These are phyloP conservation scores for Urophycis tenuis DNA, from an alignment of 2,797 vertebrate genomes.

Conservation along the genomic window DNA sequence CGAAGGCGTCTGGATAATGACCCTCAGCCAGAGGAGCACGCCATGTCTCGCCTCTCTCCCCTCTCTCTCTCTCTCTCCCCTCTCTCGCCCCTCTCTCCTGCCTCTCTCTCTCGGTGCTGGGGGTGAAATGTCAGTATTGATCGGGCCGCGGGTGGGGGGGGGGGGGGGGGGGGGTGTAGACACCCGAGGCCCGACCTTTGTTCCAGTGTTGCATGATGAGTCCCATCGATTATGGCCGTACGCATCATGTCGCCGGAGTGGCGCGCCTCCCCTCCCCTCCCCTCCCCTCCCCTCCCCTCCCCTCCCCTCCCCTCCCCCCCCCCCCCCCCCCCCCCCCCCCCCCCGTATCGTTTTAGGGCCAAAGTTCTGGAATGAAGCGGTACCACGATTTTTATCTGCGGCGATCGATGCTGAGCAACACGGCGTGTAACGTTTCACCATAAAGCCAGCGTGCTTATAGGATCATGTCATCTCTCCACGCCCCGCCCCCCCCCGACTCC, in stretches of 20 bases:
- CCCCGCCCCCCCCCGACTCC: slow-evolving; percentile 12
- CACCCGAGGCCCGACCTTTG: slow-evolving; percentile 59
- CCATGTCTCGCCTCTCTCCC: neutral
- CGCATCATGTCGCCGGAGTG: slow-evolving; percentile 61
- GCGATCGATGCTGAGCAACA: slow-evolving; percentile 44
- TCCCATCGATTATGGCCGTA: slow-evolving; percentile 55
- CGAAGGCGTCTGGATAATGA: neutral
- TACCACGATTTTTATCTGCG: slow-evolving; percentile 37
- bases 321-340: neutral
- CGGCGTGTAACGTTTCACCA: slow-evolving; percentile 53
- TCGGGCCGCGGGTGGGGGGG: slow-evolving; percentile 37
- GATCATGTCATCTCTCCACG: slow-evolving; percentile 12
- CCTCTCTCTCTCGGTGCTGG: slow-evolving; percentile 30
- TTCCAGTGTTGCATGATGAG: slow-evolving; percentile 55
- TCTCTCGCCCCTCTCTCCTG: neutral
- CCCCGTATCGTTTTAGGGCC: slow-evolving; percentile 44
- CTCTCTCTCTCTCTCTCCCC: neutral
- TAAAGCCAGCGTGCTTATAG: slow-evolving; percentile 40
- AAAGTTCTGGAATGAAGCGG: slow-evolving; percentile 48
- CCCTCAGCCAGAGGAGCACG: neutral
- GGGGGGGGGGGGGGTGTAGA: too few species aligned
- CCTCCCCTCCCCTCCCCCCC: neutral
- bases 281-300: neutral
- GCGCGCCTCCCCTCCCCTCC: slow-evolving; percentile 49
- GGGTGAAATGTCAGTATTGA: slow-evolving; percentile 57